These are phyloP conservation scores for Chloropsis cyanopogon DNA, from an alignment of 2,113 vertebrate genomes.

Conservation along the genomic window DNA sequence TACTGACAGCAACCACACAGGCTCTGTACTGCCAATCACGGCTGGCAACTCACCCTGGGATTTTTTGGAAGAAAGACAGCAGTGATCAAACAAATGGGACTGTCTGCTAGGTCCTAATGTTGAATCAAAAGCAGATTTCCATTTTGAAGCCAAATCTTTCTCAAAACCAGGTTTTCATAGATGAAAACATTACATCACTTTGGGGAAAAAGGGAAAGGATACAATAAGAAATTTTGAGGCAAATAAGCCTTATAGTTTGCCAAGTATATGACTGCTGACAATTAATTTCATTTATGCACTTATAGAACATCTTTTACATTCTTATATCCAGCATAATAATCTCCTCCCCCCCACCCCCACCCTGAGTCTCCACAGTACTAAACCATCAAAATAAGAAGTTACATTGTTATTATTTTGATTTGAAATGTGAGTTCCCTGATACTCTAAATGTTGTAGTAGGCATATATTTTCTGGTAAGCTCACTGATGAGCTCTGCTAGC, in stretches of 20 bases:
- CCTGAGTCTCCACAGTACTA: neutral
- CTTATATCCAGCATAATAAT: neutral
- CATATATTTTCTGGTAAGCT: neutral
- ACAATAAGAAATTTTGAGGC: neutral
- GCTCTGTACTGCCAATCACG: neutral
- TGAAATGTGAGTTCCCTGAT: neutral
- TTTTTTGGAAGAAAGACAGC: neutral
- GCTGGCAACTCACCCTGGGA: neutral
- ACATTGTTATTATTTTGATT: neutral
- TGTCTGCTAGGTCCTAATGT: neutral
- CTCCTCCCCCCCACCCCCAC: neutral
- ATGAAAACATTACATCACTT: slow-evolving; percentile 45
- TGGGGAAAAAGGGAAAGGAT: neutral
- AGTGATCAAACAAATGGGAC: neutral
- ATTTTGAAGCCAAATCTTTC: neutral
- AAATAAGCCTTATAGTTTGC: neutral
- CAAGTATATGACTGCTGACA: neutral
- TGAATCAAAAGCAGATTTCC: slow-evolving; percentile 47
- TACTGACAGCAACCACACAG: neutral
- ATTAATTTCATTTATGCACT: neutral
- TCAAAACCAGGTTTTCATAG: slow-evolving; percentile 12
- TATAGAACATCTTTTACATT: neutral
- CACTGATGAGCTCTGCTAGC: neutral
- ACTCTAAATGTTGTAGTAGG: neutral
- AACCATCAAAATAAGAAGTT: neutral